Base-by-base conservation (phyloP, 2,797 vertebrate genomes). In the Tokudaia tokunoshimensis region DNA sequence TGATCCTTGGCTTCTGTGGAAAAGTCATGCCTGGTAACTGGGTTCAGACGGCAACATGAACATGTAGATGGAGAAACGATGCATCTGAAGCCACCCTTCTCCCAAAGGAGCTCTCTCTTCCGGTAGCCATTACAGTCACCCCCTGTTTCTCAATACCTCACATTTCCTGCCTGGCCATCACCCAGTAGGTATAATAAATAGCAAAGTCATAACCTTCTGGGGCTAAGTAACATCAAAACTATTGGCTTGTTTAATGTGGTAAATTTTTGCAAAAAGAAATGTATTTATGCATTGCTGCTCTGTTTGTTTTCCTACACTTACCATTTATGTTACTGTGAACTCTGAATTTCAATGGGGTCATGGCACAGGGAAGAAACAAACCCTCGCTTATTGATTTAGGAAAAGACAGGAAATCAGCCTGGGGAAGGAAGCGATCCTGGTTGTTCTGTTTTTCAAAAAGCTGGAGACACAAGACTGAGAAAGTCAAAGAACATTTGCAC, bases 281-380 rank as follows among this genome's bases (percentile, higher is more conserved):
- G 63, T 82, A 94, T 97, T 97, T 96, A 94, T 98, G 94, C 95
- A 94, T 97, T 98, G 97, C 92, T 85, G 91, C 96, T 97, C 97
- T 94, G 92, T 96, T 96, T 98, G 97, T 97, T 97, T 97, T 98
- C 97, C 96, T 98, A 97, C 92, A 93, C 95, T 98, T 95, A 97
- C 91, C 96, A 95, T 98, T 96, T 97, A 96, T 94, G 90, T 95
- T 24, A 1, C 97, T 59, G 89, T 96, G 98, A 98, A 98, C 93
- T 63, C 75, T 9, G 2, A 89, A 96, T 97, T 97, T 97, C 97
- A 83, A 17, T 0, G 0, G 88, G 97, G 89, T 65, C 93, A 82
- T 5, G 61, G 91, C 1, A 63, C 91, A 96, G 91, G 96, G 96
- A 98, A 98, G 93, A 81, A 95, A 94, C 93, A 92, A 96, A 91